A percentile compares a stretch with the other conserved stretches of the same genome.
These are phyloP conservation scores for Lepidochrysops patricia DNA, from an alignment of 2,888 invertebrate genomes.

Conservation along the genomic window DNA sequence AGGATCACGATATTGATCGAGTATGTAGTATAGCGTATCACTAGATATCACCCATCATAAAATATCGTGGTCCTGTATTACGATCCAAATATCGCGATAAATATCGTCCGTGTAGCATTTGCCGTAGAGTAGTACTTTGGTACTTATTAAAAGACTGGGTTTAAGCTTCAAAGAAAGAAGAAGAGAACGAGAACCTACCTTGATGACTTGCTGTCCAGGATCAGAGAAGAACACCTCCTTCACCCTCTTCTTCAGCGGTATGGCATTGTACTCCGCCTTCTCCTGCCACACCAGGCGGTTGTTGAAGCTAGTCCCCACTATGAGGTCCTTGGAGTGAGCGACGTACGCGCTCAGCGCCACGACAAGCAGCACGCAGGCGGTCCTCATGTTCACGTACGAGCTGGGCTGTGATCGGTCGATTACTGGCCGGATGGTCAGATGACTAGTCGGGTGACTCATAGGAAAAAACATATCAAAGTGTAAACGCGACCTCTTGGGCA, in stretches of 20 bases:
- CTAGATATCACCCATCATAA: too few relatives aligned
- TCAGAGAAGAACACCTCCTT: slow-evolving; percentile 64
- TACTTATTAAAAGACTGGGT: too few relatives aligned
- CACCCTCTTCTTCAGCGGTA: slow-evolving; percentile 62
- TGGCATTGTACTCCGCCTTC: slow-evolving; percentile 59
- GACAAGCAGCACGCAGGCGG: slow-evolving; percentile 39
- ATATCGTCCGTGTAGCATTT: too few relatives aligned
- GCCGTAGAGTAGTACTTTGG: too few relatives aligned
- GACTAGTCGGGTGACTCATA: slow-evolving; percentile 41
- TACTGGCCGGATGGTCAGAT: slow-evolving; percentile 35
- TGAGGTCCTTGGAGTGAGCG: slow-evolving; percentile 53
- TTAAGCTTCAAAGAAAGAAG: too few relatives aligned
- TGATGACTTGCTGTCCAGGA: slow-evolving; percentile 61
- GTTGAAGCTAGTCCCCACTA: slow-evolving; percentile 62
- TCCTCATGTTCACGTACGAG: slow-evolving; percentile 51
- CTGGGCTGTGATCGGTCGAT: slow-evolving; percentile 35
- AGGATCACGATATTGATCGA: too few relatives aligned
- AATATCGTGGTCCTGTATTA: too few relatives aligned
- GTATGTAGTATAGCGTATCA: too few relatives aligned
- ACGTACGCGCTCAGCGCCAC: slow-evolving; percentile 43
- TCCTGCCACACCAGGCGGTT: slow-evolving; percentile 52
- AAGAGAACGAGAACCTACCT: slow-evolving; percentile 35
- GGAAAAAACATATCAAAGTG: slow-evolving; percentile 38
- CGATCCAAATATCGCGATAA: too few relatives aligned
- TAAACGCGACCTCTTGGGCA: slow-evolving; percentile 10